Conservation (phyloP, 2,888 invertebrate genomes). For the Bibio marci region DNA sequence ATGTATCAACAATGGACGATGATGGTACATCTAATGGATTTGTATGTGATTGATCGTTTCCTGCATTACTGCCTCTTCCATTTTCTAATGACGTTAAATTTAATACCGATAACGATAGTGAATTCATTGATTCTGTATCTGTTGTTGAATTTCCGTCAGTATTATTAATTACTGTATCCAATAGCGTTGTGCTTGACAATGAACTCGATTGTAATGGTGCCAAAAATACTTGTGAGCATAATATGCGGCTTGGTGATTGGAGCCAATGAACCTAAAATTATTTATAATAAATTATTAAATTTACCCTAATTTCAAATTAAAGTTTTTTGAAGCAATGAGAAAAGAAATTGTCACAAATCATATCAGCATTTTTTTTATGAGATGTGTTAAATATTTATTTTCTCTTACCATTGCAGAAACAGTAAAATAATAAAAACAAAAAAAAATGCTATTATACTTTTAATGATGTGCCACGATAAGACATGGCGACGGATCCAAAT, state of each 20-base stretch:
- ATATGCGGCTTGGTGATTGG: conserved; percentile 29
- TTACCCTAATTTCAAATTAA: not conserved
- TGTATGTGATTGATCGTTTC: conserved; percentile 12
- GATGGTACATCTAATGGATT: conserved; percentile 25
- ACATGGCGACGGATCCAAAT: conserved; percentile 81
- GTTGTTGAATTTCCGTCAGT: conserved; percentile 17
- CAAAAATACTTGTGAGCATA: conserved; percentile 45
- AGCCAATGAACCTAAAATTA: conserved; percentile 29
- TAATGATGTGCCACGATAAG: conserved; percentile 68
- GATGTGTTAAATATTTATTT: not conserved
- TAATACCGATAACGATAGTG: conserved; percentile 21
- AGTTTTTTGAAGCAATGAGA: not conserved
- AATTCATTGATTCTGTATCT: conserved; percentile 26
- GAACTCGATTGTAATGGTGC: conserved; percentile 30
- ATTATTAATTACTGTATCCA: conserved; percentile 1
- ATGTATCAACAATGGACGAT: no score
- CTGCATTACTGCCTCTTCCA: conserved; percentile 3
- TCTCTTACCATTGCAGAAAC: not conserved
- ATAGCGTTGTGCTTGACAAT: conserved; percentile 6
- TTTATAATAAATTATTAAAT: not conserved
- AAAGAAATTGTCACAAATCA: not conserved
- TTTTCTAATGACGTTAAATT: no score
- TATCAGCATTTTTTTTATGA: not conserved
- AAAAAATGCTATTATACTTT: conserved; percentile 38
- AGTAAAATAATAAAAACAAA: conserved; percentile 4